phyloP scores from a whole-genome alignment of 2,797 vertebrate genomes.

The Lepus oiostolus region DNA sequence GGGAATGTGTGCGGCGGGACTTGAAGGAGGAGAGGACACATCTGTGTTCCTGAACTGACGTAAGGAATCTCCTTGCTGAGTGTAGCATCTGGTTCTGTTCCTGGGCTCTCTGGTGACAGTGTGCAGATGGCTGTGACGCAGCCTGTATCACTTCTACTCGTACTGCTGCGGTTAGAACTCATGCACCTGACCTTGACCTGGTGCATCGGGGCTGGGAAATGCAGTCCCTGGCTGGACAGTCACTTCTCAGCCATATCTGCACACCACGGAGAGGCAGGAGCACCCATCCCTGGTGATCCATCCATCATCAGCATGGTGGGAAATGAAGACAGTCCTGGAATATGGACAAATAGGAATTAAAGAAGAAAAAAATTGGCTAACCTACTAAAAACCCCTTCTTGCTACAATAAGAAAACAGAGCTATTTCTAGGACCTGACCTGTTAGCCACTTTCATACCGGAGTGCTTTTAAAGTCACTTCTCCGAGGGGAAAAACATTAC shows the following conservation, averaged over 20 bases:
- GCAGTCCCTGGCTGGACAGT: not conserved
- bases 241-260: not conserved
- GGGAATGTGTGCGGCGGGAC: not conserved
- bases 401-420: conserved; percentile 23
- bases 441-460: not conserved
- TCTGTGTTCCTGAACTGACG: not conserved
- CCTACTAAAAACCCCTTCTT: not conserved
- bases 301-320: not conserved
- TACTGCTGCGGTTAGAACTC: not conserved
- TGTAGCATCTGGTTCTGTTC: not conserved
- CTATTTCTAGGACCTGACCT: not conserved
- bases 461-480: conserved; percentile 66
- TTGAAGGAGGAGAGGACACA: not conserved
- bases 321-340: conserved; percentile 9
- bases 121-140: not conserved
- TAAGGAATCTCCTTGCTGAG: not conserved
- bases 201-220: not conserved
- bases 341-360: not conserved
- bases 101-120: not conserved
- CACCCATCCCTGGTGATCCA: not conserved
- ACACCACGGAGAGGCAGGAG: not conserved
- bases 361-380: not conserved
- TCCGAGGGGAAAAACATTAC: conserved; percentile 9
- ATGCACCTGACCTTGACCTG: not conserved
- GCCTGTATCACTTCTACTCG: not conserved